phyloP scores from a whole-genome alignment of 2,113 vertebrate genomes.

The Dolichotis patagonum region DNA sequence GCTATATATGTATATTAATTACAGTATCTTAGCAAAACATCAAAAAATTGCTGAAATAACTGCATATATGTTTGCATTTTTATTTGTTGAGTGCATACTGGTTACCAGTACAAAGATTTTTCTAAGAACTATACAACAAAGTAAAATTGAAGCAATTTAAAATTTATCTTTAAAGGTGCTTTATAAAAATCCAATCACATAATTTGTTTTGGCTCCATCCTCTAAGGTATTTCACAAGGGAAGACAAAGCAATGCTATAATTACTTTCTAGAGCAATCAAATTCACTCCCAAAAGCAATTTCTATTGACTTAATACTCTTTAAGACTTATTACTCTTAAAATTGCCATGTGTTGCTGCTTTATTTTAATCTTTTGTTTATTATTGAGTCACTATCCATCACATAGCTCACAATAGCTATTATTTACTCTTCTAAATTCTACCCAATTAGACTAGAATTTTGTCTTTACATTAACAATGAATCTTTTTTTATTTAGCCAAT shows the following conservation, averaged over 20 bases:
- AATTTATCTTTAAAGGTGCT: background rate
- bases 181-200: background rate
- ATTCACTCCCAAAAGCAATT: constrained; percentile 2
- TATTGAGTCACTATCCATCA: background rate
- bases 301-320: constrained; percentile 40
- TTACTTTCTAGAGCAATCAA: constrained; percentile 51
- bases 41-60: background rate
- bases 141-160: background rate
- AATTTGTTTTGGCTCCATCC: background rate
- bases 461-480: background rate
- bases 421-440: background rate
- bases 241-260: background rate
- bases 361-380: background rate
- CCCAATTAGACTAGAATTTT: background rate
- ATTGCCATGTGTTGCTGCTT: background rate
- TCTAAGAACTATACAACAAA: background rate
- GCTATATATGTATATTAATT: background rate
- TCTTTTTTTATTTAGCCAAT: background rate
- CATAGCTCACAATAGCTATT: background rate
- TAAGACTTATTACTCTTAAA: background rate
- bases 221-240: constrained; percentile 29
- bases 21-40: background rate
- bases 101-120: background rate
- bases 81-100: background rate
- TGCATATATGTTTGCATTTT: background rate